phyloP scores from a whole-genome alignment of 2,888 invertebrate species.

The Acrobasis suavella region DNA sequence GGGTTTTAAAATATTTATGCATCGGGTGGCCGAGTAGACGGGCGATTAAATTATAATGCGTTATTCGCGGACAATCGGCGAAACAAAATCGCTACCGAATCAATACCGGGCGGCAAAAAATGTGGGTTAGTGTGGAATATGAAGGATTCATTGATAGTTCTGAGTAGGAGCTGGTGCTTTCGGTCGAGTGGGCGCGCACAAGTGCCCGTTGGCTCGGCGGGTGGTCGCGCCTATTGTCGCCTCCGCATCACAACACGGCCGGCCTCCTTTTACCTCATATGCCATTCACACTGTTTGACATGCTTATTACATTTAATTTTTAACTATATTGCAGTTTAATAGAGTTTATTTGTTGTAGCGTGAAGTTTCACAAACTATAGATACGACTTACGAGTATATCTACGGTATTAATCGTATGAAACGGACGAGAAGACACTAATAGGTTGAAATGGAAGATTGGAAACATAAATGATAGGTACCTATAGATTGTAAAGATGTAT shows the following conservation, averaged over 20 bases:
- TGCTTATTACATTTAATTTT: constrained; percentile 24
- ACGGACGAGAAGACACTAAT: too few species aligned
- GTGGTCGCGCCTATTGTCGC: constrained; percentile 65
- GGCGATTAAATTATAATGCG: constrained; percentile 53
- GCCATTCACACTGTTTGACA: constrained; percentile 30
- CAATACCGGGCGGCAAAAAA: constrained; percentile 45
- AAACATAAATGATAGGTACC: too few species aligned
- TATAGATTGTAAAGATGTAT: too few species aligned
- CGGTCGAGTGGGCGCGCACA: constrained; percentile 62
- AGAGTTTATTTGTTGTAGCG: constrained; percentile 22
- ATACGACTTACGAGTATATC: background rate
- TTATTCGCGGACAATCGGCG: constrained; percentile 64
- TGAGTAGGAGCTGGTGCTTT: constrained; percentile 53
- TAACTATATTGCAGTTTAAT: constrained; percentile 28
- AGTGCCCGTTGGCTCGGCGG: constrained; percentile 55
- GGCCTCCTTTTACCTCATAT: constrained; percentile 36
- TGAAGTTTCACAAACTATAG: constrained; percentile 5
- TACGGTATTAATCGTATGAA: too few species aligned
- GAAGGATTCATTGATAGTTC: constrained; percentile 59
- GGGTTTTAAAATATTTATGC: constrained; percentile 44
- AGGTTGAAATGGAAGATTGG: too few species aligned
- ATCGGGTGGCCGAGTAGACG: constrained; percentile 43
- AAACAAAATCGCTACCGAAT: constrained; percentile 56
- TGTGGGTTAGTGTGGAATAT: constrained; percentile 43
- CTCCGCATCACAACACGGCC: constrained; percentile 58